These are phyloP conservation scores for Gisinianus flammeolus DNA, from an alignment of 2,888 invertebrate species.

Conservation along the genomic window DNA sequence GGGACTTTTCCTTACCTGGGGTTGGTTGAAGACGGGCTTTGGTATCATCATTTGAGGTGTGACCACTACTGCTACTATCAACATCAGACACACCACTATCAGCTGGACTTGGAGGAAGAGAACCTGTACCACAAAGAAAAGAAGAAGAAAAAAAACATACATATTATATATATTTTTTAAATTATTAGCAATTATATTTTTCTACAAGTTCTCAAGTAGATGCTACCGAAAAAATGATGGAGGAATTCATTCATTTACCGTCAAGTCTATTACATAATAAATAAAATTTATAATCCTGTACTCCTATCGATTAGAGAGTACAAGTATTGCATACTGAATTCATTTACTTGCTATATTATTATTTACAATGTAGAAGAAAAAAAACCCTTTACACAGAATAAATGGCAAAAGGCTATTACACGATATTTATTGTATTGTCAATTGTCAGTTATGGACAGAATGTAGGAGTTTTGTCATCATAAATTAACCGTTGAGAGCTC, in stretches of 20 bases:
- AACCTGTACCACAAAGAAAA: constrained; percentile 67
- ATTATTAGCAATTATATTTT: neutral
- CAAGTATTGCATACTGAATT: too few relatives aligned
- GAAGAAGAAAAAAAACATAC: constrained; percentile 12
- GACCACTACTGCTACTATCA: constrained; percentile 84
- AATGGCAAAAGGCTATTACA: neutral
- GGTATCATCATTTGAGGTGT: constrained; percentile 79
- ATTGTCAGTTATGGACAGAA: constrained; percentile 11
- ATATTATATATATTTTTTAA: constrained; percentile 3
- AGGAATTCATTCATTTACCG: too few relatives aligned
- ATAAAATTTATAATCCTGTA: too few relatives aligned
- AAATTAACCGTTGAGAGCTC: neutral
- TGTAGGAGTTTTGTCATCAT: constrained; percentile 11
- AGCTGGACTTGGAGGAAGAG: constrained; percentile 94
- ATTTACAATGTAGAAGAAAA: constrained; percentile 25
- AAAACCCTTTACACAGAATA: neutral
- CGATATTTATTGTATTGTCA: constrained; percentile 7
- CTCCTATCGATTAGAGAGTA: too few relatives aligned
- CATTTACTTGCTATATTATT: too few relatives aligned
- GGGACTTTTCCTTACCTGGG: constrained; percentile 59
- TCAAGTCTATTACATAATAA: too few relatives aligned
- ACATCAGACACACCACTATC: constrained; percentile 97
- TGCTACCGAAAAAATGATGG: too few relatives aligned
- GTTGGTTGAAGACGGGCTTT: constrained; percentile 80
- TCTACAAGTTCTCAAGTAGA: neutral